Conservation (phyloP, 2,888 invertebrate species). For the Alloplasta piceator region DNA sequence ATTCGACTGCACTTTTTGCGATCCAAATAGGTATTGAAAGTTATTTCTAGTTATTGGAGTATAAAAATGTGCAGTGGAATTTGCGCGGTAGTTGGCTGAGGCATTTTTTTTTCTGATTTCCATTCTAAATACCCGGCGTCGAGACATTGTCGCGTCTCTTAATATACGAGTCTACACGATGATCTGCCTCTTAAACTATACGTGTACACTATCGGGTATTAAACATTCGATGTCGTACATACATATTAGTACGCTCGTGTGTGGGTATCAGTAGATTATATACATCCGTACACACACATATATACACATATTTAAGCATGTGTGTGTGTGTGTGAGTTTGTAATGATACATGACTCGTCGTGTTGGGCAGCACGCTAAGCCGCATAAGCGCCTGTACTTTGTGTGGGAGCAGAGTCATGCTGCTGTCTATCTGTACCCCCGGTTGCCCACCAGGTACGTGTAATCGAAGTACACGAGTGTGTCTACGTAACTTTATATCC, state of each 20-base stretch:
- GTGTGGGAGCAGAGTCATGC: constrained; percentile 7
- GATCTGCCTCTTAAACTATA: constrained; percentile 16
- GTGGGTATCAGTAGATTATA: not conserved
- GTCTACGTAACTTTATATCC: constrained; percentile 17
- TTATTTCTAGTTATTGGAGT: too few species aligned
- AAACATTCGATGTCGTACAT: constrained; percentile 17
- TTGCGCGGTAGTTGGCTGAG: too few species aligned
- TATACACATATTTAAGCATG: not conserved
- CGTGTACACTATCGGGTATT: constrained; percentile 13
- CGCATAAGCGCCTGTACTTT: constrained; percentile 32
- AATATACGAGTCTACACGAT: not conserved
- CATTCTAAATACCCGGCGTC: too few species aligned
- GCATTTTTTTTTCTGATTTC: too few species aligned
- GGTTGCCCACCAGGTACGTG: not conserved
- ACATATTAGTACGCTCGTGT: not conserved
- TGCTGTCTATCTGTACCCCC: not conserved
- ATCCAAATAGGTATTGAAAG: too few species aligned
- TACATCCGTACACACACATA: not conserved
- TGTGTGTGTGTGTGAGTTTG: not conserved
- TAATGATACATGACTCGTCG: constrained; percentile 11
- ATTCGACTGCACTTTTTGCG: too few species aligned
- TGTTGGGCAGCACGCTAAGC: constrained; percentile 36
- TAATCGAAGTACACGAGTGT: constrained; percentile 26
- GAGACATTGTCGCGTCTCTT: too few species aligned
- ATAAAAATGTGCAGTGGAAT: too few species aligned